Conservation (phyloP, 1,140 invertebrate genomes). For the Conus betulinus region DNA sequence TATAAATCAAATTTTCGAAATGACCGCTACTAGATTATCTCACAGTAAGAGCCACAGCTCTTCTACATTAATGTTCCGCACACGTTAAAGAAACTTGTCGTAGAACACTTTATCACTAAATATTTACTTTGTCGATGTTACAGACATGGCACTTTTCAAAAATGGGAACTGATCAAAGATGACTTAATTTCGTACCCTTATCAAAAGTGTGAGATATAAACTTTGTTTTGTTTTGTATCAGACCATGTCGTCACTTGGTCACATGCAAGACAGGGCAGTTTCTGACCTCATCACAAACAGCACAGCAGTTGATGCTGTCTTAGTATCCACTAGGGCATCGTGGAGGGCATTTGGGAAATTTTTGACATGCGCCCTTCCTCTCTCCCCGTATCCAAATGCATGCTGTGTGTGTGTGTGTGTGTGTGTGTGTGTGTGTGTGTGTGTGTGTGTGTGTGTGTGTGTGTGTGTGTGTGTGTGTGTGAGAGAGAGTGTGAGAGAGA, state of each 20-base stretch:
- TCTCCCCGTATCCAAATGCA: background rate
- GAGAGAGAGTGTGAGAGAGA: too few species aligned
- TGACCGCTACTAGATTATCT: too few species aligned
- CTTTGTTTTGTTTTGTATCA: background rate
- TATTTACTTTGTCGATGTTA: too few species aligned
- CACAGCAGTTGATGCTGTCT: background rate
- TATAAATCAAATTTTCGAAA: too few species aligned
- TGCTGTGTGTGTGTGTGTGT: slow-evolving; percentile 3
- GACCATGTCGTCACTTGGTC: background rate
- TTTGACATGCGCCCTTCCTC: background rate
- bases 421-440: background rate
- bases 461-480: background rate
- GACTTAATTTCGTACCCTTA: background rate
- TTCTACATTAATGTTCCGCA: too few species aligned
- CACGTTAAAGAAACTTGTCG: too few species aligned
- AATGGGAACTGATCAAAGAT: too few species aligned
- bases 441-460: background rate
- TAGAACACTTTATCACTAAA: too few species aligned
- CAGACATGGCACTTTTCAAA: too few species aligned
- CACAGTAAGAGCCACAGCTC: too few species aligned
- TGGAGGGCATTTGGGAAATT: background rate
- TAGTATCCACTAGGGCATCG: background rate
- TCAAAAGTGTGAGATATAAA: background rate
- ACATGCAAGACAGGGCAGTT: too few species aligned
- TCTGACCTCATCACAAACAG: too few species aligned